Evolutionary conservation across 2,113 vertebrate species (phyloP).

Genomic region (Oreamnos americanus): DNA sequence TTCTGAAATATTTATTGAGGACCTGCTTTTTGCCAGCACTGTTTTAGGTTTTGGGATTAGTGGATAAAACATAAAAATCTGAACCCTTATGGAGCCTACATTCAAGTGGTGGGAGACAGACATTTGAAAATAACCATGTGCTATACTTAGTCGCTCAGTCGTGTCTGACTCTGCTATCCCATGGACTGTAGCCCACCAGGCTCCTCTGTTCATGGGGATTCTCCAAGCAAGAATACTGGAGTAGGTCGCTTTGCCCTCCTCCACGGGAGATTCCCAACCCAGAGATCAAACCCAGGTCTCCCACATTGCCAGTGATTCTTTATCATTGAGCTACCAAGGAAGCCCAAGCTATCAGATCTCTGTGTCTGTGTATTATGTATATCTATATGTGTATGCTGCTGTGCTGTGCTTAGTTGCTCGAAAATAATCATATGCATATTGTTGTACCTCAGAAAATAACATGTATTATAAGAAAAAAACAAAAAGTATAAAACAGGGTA

Average conservation of each 20-base stretch:
- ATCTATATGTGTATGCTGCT: background rate
- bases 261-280: background rate
- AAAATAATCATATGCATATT: background rate
- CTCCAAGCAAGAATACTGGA: background rate
- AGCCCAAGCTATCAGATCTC: background rate
- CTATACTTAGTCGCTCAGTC: background rate
- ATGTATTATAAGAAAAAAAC: background rate
- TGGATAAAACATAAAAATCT: background rate
- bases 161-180: fast-evolving
- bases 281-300: background rate
- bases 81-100: background rate
- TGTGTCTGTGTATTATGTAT: background rate
- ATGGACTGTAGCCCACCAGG: background rate
- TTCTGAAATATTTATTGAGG: background rate
- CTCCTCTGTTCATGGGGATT: background rate
- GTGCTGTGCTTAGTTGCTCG: background rate
- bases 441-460: background rate
- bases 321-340: background rate
- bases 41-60: background rate
- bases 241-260: background rate
- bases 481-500: background rate
- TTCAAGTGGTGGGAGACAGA: background rate
- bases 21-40: background rate
- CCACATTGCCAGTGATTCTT: background rate
- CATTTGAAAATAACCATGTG: background rate